Evolutionary conservation across 2,888 invertebrate genomes (phyloP).

Genomic region (Apodemia zela): DNA sequence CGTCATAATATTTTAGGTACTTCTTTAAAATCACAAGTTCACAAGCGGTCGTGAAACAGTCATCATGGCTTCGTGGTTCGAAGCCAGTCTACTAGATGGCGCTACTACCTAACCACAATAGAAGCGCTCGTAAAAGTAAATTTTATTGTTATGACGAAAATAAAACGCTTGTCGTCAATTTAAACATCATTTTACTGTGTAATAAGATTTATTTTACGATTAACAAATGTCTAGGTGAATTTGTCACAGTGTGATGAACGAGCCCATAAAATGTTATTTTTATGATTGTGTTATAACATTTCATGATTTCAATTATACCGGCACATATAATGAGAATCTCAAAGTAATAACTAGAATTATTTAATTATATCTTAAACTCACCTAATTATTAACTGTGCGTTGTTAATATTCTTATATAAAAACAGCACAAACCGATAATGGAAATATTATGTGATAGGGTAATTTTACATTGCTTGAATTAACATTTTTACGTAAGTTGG

Average conservation of each 20-base stretch:
- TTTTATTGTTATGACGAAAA: constrained; percentile 81
- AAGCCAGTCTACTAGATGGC: constrained; percentile 58
- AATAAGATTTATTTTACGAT: constrained; percentile 81
- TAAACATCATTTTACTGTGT: constrained; percentile 78
- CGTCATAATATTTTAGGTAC: not conserved
- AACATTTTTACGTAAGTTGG: too few species aligned
- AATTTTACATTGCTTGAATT: too few species aligned
- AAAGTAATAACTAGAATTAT: too few species aligned
- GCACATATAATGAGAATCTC: too few species aligned
- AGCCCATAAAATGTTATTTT: constrained; percentile 73
- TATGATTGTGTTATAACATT: constrained; percentile 39
- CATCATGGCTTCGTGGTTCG: constrained; percentile 47
- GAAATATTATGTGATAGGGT: too few species aligned
- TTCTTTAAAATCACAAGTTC: not conserved
- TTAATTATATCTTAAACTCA: too few species aligned
- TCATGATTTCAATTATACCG: not conserved
- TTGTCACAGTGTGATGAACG: constrained; percentile 76
- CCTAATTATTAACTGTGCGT: too few species aligned
- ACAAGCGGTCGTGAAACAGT: not conserved
- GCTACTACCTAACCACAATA: constrained; percentile 49
- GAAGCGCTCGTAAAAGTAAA: constrained; percentile 73
- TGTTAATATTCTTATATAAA: too few species aligned
- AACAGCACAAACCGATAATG: too few species aligned
- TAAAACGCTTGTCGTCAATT: constrained; percentile 81
- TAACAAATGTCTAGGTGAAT: constrained; percentile 80